phyloP scores from a whole-genome alignment of 2,797 vertebrate species.

The Emydoidea blandingii region DNA sequence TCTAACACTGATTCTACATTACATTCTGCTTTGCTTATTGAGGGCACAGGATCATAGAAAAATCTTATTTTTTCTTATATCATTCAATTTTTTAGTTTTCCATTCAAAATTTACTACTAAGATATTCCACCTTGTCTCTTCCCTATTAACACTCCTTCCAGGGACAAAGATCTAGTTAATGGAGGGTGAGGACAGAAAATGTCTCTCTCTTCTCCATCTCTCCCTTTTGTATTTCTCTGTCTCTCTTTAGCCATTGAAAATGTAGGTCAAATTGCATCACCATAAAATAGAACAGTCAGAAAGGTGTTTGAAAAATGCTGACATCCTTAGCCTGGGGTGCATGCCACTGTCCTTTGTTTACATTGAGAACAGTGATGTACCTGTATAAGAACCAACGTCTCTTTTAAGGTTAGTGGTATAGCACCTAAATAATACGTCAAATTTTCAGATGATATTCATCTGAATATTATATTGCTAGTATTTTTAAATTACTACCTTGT shows the following conservation, averaged over 20 bases:
- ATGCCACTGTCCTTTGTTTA: conserved; percentile 78
- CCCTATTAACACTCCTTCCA: conserved; percentile 62
- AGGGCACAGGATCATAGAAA: conserved; percentile 52
- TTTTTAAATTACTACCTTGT: neutral
- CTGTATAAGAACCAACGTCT: conserved; percentile 65
- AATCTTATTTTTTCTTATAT: conserved; percentile 40
- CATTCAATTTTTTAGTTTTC: conserved; percentile 19
- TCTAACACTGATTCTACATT: conserved; percentile 66
- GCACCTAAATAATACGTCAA: conserved; percentile 68
- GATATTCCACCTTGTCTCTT: conserved; percentile 67
- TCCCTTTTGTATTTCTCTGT: conserved; percentile 80
- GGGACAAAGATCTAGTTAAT: conserved; percentile 77
- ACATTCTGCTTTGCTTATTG: conserved; percentile 35
- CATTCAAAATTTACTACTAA: conserved; percentile 55
- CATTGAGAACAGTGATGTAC: conserved; percentile 70
- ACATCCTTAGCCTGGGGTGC: conserved; percentile 79
- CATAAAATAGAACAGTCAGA: conserved; percentile 78
- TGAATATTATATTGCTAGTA: neutral
- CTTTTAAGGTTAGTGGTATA: conserved; percentile 74
- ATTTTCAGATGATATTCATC: conserved; percentile 67
- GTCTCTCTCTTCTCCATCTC: conserved; percentile 73
- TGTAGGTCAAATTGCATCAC: conserved; percentile 87
- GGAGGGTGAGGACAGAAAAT: conserved; percentile 78
- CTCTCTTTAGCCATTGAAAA: conserved; percentile 83
- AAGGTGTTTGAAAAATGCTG: conserved; percentile 83